phyloP scores from a whole-genome alignment of 1,140 invertebrate species.

The Plectrocnemia conspersa region DNA sequence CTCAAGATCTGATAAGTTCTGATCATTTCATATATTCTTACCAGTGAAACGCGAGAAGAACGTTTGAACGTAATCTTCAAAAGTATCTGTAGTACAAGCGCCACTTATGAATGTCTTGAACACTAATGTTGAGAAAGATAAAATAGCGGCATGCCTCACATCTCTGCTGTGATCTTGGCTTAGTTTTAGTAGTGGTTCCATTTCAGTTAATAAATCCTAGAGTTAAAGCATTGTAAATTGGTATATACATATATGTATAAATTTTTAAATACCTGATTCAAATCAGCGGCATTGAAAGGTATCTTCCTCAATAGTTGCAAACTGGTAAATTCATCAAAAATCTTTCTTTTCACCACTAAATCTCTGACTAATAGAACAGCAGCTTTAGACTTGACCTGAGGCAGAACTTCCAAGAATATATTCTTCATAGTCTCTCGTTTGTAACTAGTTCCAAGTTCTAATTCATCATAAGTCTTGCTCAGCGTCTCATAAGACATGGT shows the following conservation, averaged over 20 bases:
- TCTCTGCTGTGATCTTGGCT: conserved; percentile 43
- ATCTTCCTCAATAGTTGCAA: conserved; percentile 44
- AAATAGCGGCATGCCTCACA: conserved; percentile 61
- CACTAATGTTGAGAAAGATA: conserved; percentile 65
- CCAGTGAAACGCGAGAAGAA: conserved; percentile 62
- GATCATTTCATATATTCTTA: conserved; percentile 29
- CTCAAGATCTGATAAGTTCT: conserved; percentile 2
- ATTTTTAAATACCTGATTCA: conserved; percentile 15
- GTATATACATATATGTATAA: conserved; percentile 57
- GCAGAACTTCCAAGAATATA: conserved; percentile 68
- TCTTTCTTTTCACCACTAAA: conserved; percentile 50
- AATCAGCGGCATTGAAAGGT: conserved; percentile 45
- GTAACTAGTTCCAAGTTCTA: conserved; percentile 60
- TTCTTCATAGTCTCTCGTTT: conserved; percentile 61
- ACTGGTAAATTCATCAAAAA: conserved; percentile 42
- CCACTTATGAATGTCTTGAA: conserved; percentile 57
- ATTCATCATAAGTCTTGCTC: conserved; percentile 50
- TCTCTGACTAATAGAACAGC: conserved; percentile 60
- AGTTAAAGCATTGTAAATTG: conserved; percentile 47
- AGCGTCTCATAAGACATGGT: conserved; percentile 52
- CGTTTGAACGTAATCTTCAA: conserved; percentile 65
- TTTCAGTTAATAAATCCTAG: conserved; percentile 44
- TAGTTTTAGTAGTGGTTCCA: conserved; percentile 52
- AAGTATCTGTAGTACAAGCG: conserved; percentile 56
- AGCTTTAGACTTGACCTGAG: conserved; percentile 61